phyloP scores from a whole-genome alignment of 2,888 invertebrate species.

The Toxonevra muliebris region DNA sequence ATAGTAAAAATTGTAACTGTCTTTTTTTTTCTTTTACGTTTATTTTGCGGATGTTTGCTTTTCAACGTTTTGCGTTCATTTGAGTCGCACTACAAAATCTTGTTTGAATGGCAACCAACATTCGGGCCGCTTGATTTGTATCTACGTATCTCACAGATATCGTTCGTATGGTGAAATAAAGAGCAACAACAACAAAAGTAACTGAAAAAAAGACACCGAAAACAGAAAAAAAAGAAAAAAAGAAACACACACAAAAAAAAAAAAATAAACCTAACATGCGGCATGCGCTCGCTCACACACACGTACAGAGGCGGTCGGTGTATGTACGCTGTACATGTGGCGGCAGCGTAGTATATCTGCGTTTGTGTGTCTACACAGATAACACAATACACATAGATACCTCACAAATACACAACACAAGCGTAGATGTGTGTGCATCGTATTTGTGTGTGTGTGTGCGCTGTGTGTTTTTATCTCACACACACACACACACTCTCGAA shows the following conservation, averaged over 20 bases:
- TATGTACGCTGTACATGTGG: background rate
- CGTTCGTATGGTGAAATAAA: conserved; percentile 18
- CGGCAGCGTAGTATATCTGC: too few relatives aligned
- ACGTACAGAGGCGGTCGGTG: conserved; percentile 1
- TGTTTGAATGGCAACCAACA: conserved; percentile 48
- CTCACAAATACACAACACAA: too few relatives aligned
- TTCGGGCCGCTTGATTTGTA: conserved; percentile 39
- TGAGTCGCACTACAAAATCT: conserved; percentile 61
- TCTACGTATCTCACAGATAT: conserved; percentile 58
- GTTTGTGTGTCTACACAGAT: too few relatives aligned
- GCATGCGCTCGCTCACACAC: conserved; percentile 16
- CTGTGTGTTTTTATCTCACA: too few relatives aligned
- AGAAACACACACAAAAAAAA: too few relatives aligned
- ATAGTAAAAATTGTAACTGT: conserved; percentile 1
- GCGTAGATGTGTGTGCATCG: too few relatives aligned
- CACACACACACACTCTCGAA: too few relatives aligned
- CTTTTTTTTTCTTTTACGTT: background rate
- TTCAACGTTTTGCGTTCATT: conserved; percentile 67
- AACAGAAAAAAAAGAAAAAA: too few relatives aligned
- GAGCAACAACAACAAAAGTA: conserved; percentile 16
- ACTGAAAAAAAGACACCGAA: too few relatives aligned
- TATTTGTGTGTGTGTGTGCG: too few relatives aligned
- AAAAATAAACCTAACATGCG: too few relatives aligned
- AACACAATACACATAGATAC: too few relatives aligned
- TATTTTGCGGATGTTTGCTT: conserved; percentile 65